Conservation (phyloP, 1,140 invertebrate species). For the Adelges cooleyi region DNA sequence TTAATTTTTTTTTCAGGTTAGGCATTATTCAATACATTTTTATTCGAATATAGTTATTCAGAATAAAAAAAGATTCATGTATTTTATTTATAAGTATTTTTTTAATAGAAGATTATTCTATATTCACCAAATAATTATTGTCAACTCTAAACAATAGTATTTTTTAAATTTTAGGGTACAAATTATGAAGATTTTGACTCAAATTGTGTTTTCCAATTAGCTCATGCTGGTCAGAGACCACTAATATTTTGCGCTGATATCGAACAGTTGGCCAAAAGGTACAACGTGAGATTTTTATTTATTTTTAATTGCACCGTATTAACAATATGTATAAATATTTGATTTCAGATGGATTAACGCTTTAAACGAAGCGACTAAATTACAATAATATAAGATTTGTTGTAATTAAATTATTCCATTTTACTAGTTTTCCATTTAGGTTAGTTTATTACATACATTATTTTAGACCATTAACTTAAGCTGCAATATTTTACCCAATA, state of each 20-base stretch:
- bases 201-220: slow-evolving; percentile 43
- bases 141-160: too few species aligned
- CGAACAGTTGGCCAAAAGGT: slow-evolving; percentile 39
- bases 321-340: not conserved
- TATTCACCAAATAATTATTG: too few species aligned
- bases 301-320: slow-evolving; percentile 13
- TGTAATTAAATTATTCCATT: too few species aligned
- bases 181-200: slow-evolving; percentile 35
- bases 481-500: too few species aligned
- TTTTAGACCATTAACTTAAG: not conserved
- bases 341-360: slow-evolving; percentile 36
- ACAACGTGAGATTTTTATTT: slow-evolving; percentile 22
- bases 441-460: not conserved
- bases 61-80: not conserved
- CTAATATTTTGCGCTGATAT: slow-evolving; percentile 43
- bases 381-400: slow-evolving; percentile 34
- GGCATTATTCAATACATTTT: not conserved
- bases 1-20: not conserved
- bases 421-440: not conserved
- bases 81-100: too few species aligned
- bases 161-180: not conserved
- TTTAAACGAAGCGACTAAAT: slow-evolving; percentile 35
- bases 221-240: slow-evolving; percentile 41
- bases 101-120: too few species aligned
- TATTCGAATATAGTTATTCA: too few species aligned